Evolutionary conservation across 2,888 invertebrate genomes (phyloP).

Genomic region (Eristalis arbustorum): DNA sequence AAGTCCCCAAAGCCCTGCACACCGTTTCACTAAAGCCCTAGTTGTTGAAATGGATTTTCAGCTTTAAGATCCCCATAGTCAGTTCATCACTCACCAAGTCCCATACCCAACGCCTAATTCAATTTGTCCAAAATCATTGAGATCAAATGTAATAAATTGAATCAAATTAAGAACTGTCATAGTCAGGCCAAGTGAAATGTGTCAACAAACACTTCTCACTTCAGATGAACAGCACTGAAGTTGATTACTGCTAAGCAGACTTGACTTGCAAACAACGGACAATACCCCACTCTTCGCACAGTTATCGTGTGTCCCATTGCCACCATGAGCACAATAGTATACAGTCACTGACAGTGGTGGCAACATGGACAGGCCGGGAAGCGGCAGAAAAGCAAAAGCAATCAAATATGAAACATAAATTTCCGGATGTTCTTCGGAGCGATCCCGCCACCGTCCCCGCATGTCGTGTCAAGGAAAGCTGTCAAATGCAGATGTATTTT

Average conservation of each 20-base stretch:
- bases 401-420: conserved; percentile 50
- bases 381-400: conserved; percentile 46
- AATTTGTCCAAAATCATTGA: neutral
- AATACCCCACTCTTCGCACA: neutral
- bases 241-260: conserved; percentile 15
- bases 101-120: too few species aligned
- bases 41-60: too few species aligned
- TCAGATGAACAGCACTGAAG: neutral
- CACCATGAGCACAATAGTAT: neutral
- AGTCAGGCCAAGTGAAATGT: neutral
- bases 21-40: too few species aligned
- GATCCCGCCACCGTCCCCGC: neutral
- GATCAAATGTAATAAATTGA: conserved; percentile 3
- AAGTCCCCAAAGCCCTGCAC: too few species aligned
- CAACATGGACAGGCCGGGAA: neutral
- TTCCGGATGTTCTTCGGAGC: conserved; percentile 18
- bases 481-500: conserved; percentile 30
- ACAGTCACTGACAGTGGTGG: conserved; percentile 10
- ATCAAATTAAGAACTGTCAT: conserved; percentile 10
- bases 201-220: neutral
- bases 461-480: conserved; percentile 1
- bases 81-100: too few species aligned
- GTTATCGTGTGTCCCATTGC: neutral
- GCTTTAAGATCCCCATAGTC: too few species aligned
- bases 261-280: neutral